Percentiles rank a stretch among this genome's conserved stretches.
Conservation (phyloP, 2,888 invertebrate genomes). For the Neria commutata region DNA sequence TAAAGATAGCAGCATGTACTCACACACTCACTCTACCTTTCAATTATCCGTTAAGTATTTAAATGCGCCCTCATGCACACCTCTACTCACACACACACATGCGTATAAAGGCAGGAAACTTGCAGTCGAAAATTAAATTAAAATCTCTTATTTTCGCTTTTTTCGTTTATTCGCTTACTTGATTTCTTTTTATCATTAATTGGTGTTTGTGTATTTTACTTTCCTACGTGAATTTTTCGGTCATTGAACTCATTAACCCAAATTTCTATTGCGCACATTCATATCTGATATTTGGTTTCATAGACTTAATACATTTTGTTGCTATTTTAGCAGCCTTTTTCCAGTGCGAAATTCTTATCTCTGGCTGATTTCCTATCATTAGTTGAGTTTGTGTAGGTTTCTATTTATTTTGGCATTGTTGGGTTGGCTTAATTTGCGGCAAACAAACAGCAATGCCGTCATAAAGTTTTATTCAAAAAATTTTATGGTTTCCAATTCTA, state of each 20-base stretch:
- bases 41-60: background rate
- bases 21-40: background rate
- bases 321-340: too few species aligned
- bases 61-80: background rate
- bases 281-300: background rate
- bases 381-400: too few species aligned
- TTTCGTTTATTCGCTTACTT: slow-evolving; percentile 22
- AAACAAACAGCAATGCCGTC: too few species aligned
- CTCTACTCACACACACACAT: background rate
- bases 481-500: too few species aligned
- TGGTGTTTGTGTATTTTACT: slow-evolving; percentile 1
- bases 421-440: too few species aligned
- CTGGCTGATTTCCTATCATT: background rate
- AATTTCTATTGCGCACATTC: slow-evolving; percentile 41
- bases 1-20: too few species aligned
- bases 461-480: too few species aligned
- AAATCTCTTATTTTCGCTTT: slow-evolving; percentile 33
- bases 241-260: slow-evolving; percentile 57
- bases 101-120: background rate
- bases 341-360: background rate
- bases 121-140: background rate
- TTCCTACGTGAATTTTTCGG: slow-evolving; percentile 32
- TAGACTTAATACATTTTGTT: too few species aligned
- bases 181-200: background rate
- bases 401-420: too few species aligned